Base-by-base conservation (phyloP, 2,888 invertebrate species). In the Oxycera nigricornis region DNA sequence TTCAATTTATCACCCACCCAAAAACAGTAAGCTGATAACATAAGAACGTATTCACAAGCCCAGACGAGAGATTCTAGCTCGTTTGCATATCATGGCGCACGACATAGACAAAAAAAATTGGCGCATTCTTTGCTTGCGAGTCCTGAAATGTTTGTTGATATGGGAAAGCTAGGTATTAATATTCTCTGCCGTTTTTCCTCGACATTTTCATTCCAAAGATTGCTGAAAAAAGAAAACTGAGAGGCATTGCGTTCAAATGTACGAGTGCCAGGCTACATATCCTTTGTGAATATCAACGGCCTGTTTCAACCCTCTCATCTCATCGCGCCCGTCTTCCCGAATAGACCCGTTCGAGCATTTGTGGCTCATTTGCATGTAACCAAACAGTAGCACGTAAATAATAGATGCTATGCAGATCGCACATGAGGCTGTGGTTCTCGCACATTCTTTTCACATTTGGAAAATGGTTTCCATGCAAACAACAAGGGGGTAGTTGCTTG, bases 1-100 rank as follows among this genome's bases (percentile, higher is more conserved):
- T 65, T 70, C 75, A 75, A 73, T 75, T 75, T 75, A 75, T 75
- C 75, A 73, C 73, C 73, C 73, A 65, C 61, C 70, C 50, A 52
- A 30, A 65, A 65, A 65, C 65, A 41, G 41, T 24, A 41, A 28
- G 26, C 28, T 26, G 41, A 65, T 11, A 30, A 65, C 24, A 65
- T 31, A 26, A 20, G 55, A 55, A 22, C 20, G 55, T 24, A 55
- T 55, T 59, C n/a, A 28, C 59, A 59, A n/a, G 30, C 28, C 28
- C 0, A 74, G 68, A 73, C 50, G 50, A 57, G 59, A 75, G 46
- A 75, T 73, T 70, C 67, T 50, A 73, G 57, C 70, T 68, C 57
- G 65, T 75, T 75, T 73, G 73, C 75, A 75, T 75, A 75, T 57
- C 72, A 57, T 52, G 73, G 70, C 50, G 68, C 20, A 14, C 17